These are phyloP conservation scores for Callocephalon fimbriatum DNA, from an alignment of 2,113 vertebrate species.

Conservation along the genomic window DNA sequence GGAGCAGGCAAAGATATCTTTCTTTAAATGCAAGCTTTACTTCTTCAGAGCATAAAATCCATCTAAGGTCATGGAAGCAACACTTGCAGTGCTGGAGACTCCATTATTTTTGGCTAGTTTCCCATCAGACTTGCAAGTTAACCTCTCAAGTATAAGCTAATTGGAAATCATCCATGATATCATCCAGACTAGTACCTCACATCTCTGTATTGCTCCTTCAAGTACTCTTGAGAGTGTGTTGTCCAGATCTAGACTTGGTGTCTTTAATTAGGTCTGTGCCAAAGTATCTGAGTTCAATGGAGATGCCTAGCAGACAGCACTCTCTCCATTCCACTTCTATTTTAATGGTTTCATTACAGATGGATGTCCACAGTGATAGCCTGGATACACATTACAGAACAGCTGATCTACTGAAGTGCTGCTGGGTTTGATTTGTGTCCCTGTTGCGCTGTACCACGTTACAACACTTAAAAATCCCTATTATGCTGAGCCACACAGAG, in stretches of 20 bases:
- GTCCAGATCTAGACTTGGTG: conserved; percentile 3
- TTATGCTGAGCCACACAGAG: background rate
- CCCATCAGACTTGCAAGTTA: conserved; percentile 18
- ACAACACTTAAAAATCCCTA: background rate
- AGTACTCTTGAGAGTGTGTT: conserved; percentile 37
- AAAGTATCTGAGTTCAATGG: conserved; percentile 37
- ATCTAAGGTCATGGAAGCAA: background rate
- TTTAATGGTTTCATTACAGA: conserved; percentile 21
- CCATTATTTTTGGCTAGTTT: background rate
- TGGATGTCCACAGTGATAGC: background rate
- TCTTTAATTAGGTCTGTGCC: conserved; percentile 66
- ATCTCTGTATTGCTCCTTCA: conserved; percentile 20
- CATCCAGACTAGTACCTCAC: background rate
- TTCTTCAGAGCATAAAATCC: background rate
- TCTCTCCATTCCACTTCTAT: background rate
- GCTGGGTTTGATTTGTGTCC: background rate
- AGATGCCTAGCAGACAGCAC: conserved; percentile 10
- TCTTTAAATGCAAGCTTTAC: background rate
- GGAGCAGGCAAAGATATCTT: background rate
- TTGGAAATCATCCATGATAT: conserved; percentile 59
- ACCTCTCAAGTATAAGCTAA: conserved; percentile 41
- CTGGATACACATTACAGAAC: background rate
- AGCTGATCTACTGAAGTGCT: background rate
- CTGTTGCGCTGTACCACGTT: background rate
- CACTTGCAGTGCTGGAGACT: background rate